Conservation (phyloP, 2,113 vertebrate genomes). For the Oostethus manadensis region DNA sequence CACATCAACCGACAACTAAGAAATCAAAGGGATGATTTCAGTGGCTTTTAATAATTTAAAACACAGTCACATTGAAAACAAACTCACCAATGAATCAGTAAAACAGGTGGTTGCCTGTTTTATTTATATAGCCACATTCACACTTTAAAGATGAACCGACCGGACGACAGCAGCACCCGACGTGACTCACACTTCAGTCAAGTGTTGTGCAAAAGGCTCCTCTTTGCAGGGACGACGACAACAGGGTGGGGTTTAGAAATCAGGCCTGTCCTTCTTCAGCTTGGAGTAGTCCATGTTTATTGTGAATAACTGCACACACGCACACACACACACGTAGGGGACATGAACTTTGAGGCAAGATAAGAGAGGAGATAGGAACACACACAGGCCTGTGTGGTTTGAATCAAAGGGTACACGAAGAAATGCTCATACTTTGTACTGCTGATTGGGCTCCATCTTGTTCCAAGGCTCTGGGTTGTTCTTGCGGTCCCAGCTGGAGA, state of each 20-base stretch:
- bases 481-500: slow-evolving; percentile 85
- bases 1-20: not conserved
- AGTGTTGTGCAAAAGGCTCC: slow-evolving; percentile 4
- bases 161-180: slow-evolving; percentile 1
- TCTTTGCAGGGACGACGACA: not conserved
- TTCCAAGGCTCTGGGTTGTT: slow-evolving; percentile 97
- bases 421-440: slow-evolving; percentile 83
- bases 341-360: slow-evolving; percentile 36
- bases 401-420: not conserved
- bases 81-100: slow-evolving; percentile 11
- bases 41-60: slow-evolving; percentile 55
- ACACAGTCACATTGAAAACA: slow-evolving; percentile 40
- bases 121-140: slow-evolving; percentile 28
- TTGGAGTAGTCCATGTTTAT: slow-evolving; percentile 87
- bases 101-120: slow-evolving; percentile 53
- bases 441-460: slow-evolving; percentile 76
- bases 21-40: slow-evolving; percentile 7
- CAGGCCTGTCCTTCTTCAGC: slow-evolving; percentile 89
- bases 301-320: slow-evolving; percentile 72
- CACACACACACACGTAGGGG: slow-evolving; percentile 12
- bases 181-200: slow-evolving; percentile 17
- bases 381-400: not conserved
- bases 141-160: slow-evolving; percentile 18
- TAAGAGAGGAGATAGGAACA: slow-evolving; percentile 23
- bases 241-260: slow-evolving; percentile 72